Evolutionary conservation across 2,888 invertebrate genomes (phyloP), one percentile per base, ranked within the genome.

Genomic region (Drosophila demipolita): DNA sequence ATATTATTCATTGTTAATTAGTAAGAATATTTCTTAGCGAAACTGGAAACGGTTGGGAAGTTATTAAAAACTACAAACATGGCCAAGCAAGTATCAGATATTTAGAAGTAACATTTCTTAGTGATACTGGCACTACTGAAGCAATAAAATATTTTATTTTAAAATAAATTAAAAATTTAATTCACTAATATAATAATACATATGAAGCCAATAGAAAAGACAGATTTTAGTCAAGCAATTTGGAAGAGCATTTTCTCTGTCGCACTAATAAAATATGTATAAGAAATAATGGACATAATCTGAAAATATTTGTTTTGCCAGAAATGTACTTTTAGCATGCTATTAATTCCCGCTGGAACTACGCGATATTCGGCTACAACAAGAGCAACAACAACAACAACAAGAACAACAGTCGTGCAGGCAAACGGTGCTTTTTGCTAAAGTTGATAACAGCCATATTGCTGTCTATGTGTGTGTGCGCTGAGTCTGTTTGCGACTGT

Each of bases 381-480:
- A 62, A 52, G 62, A 57, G 45, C 55, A 63, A 38, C 68, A 55
- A 26, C 66, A 53, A 57, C 58, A 54, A 52, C 55, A 63, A 38
- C 68, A 55, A 26, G 63, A 53, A 57, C 58, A 54, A 52, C 40
- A 54, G 62, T 32, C 49, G 68, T 64, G 54, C 67, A 70, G 75
- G 70, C 73, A 80, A 85, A 85, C 80, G 77, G 77, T 75, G 83
- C 78, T 89, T 89, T 84, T 78, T 74, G 89, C 83, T 87, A 59
- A 79, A 74, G 82, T 89, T 90, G 87, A 86, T 89, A 87, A 87
- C 84, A 89, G 83, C 89, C 87, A 90, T 90, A 59, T 73, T 86
- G 77, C 65, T 64, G 70, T 52, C 55, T 63, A 29, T 71, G 75
- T 78, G 72, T 78, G 82, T 70, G 84, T 73, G 73, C 42, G 40